Conservation (phyloP, 2,797 vertebrate species). For the Sus cebifrons region DNA sequence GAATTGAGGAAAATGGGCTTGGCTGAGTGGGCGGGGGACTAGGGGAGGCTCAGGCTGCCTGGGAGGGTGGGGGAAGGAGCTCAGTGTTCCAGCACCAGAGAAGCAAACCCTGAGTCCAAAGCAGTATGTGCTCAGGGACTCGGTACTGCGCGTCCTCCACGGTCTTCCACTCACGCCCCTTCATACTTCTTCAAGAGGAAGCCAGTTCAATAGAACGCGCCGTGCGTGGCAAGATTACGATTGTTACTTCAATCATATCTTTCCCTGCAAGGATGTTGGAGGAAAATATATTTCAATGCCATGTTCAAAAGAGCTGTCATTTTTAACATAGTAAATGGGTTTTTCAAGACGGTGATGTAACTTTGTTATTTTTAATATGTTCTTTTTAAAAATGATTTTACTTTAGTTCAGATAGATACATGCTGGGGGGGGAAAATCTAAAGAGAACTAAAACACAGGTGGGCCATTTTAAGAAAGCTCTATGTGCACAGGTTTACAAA, state of each 20-base stretch:
- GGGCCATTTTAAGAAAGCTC: neutral
- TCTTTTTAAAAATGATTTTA: constrained; percentile 34
- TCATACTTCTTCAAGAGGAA: constrained; percentile 85
- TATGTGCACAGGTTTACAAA: neutral
- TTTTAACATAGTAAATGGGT: constrained; percentile 76
- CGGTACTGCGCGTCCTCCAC: neutral
- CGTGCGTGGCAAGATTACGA: constrained; percentile 60
- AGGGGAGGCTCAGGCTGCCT: neutral
- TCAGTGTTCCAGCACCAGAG: neutral
- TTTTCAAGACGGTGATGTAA: constrained; percentile 73
- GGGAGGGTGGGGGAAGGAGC: neutral
- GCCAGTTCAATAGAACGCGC: constrained; percentile 85
- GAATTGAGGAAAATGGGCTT: neutral
- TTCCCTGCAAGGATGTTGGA: constrained; percentile 85
- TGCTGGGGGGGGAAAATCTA: neutral
- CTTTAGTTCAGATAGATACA: constrained; percentile 32
- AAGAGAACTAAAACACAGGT: neutral
- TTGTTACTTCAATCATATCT: constrained; percentile 84
- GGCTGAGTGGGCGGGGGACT: neutral
- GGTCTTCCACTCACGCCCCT: constrained; percentile 67
- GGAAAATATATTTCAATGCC: constrained; percentile 89
- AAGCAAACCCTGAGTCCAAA: neutral
- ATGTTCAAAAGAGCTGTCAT: constrained; percentile 86
- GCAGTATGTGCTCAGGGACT: accelerated
- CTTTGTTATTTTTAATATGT: constrained; percentile 44